A percentile compares a stretch with the other conserved stretches of the same genome.
These are phyloP conservation scores for Amia ocellicauda DNA, from an alignment of 2,113 vertebrate species.

Conservation along the genomic window DNA sequence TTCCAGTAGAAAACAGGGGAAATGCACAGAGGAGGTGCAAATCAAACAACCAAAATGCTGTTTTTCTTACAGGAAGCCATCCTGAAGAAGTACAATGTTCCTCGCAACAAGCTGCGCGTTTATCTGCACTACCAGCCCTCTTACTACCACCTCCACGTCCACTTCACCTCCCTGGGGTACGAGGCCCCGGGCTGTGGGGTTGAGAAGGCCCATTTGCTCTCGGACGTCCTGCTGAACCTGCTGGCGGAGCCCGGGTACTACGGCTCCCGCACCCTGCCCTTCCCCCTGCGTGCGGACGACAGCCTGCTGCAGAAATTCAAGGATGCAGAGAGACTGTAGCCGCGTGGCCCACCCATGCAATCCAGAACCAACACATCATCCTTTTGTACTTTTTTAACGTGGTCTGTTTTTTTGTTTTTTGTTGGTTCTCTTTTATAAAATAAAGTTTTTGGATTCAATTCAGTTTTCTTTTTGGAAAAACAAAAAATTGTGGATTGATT, in stretches of 20 bases:
- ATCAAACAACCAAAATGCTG: no score
- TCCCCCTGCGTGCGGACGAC: conserved; percentile 72
- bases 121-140: conserved; percentile 95
- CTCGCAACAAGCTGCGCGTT: conserved; percentile 64
- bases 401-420: no score
- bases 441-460: no score
- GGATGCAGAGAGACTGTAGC: conserved; percentile 60
- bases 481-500: no score
- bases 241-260: conserved; percentile 65
- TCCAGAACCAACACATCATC: no score
- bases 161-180: conserved; percentile 83
- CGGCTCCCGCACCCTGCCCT: conserved; percentile 68
- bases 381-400: no score
- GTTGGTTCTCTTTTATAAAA: no score
- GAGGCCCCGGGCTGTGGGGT: conserved; percentile 76
- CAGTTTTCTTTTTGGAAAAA: no score
- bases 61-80: conserved; percentile 68
- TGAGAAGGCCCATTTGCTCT: conserved; percentile 86
- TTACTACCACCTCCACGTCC: conserved; percentile 91
- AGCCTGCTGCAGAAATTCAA: conserved; percentile 69
- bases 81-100: conserved; percentile 59
- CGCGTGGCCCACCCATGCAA: no score
- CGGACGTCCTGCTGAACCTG: conserved; percentile 84
- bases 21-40: no score
- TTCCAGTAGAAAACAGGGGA: no score